Evolutionary conservation across 2,888 invertebrate species (phyloP), one percentile per base, ranked within the genome.

Genomic region (Oegoconia quadripuncta): DNA sequence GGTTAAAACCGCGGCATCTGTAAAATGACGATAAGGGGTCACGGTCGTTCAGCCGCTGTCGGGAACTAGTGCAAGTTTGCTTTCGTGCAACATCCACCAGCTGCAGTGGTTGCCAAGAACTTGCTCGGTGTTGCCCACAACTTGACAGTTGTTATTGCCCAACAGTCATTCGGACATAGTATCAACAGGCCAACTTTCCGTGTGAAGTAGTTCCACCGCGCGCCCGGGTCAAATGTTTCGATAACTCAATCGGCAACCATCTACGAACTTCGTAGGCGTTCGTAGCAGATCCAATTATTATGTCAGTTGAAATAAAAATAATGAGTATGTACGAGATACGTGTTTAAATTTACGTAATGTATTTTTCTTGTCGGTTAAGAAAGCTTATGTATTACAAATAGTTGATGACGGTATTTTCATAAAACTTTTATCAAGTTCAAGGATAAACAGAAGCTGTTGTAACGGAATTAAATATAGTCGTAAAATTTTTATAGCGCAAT

Each of bases 11-110:
- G 9, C 3, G n/a, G n/a, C 9, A 23, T 50, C 62, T 59, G 59
- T 62, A 64, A 65, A 67, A 70, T 60, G 62, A 55, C 51, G n/a
- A 53, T 51, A 59, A 52, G 57, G 55, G 65, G 67, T 69, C 67
- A 69, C 39, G 66, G 65, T 56, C 64, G 27, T 3, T 26, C 15
- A 12, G 52, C 59, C 58, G 59, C 42, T n/a, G n/a, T 68, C 63
- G 65, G 59, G 50, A 53, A 52, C 55, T 50, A 49, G 52, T 47
- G 47, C 37, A 52, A 48, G 50, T 52, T 49, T 54, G 50, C 56
- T 46, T n/a, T 17, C 15, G n/a, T n/a, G n/a, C 13, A 27, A 27
- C 47, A 59, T 50, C 37, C 51, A 48, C 33, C 41, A 32, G 40
- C 34, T 44, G 46, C 13, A 27, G 27, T 7, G 41, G 32, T 39